Conservation (phyloP, 2,113 vertebrate genomes). For the Syngnathus floridae region DNA sequence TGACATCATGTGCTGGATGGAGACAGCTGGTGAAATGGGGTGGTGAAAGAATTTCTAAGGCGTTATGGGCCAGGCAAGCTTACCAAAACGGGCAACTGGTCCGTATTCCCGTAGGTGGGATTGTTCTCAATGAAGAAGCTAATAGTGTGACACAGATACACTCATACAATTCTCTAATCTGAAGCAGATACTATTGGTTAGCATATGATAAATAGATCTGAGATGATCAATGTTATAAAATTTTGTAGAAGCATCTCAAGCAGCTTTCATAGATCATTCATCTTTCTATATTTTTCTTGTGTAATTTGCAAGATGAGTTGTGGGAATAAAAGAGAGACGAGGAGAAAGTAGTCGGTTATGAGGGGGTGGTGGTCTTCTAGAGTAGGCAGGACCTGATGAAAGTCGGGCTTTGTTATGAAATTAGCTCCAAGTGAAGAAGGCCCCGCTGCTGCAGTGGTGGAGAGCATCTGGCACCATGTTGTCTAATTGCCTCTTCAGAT, state of each 20-base stretch:
- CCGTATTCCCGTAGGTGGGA: not conserved
- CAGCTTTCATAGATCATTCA: not conserved
- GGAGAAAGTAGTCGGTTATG: conserved; percentile 22
- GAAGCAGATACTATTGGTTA: not conserved
- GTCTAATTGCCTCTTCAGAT: conserved; percentile 66
- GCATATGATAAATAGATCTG: not conserved
- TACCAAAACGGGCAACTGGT: not conserved
- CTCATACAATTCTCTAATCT: not conserved
- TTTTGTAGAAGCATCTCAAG: not conserved
- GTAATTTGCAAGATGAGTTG: not conserved
- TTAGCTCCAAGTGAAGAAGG: conserved; percentile 58
- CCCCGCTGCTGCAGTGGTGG: conserved; percentile 45
- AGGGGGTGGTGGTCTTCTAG: conserved; percentile 15
- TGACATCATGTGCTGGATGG: conserved; percentile 9
- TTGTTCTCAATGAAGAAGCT: not conserved
- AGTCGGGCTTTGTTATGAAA: conserved; percentile 67
- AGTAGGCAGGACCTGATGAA: conserved; percentile 60
- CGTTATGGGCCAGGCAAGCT: not conserved
- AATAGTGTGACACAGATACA: not conserved
- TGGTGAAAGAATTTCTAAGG: not conserved
- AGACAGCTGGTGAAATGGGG: not conserved
- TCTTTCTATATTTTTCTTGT: not conserved
- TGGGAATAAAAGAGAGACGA: conserved; percentile 6
- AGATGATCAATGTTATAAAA: not conserved
- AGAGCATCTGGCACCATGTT: conserved; percentile 65